These are phyloP conservation scores for Atrichornis clamosus DNA, from an alignment of 2,113 vertebrate species.

Conservation along the genomic window DNA sequence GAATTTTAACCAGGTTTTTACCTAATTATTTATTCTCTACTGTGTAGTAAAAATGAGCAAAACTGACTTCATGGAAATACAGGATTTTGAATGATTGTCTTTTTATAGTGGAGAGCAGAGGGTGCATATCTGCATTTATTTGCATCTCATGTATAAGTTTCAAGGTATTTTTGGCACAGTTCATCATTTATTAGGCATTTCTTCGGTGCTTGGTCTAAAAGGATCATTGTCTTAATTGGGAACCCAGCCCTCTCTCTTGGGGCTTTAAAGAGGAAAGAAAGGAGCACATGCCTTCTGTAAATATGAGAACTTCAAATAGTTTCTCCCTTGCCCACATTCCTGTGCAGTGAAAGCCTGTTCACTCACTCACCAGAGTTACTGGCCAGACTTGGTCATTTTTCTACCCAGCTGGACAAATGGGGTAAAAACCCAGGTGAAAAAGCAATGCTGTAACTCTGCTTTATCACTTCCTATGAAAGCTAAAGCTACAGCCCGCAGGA, in stretches of 20 bases:
- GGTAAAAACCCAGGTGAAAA: conserved; percentile 42
- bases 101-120: not conserved
- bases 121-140: not conserved
- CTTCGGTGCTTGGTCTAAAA: not conserved
- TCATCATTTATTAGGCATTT: not conserved
- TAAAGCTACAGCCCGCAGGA: not conserved
- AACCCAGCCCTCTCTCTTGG: not conserved
- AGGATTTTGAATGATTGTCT: not conserved
- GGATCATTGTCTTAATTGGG: not conserved
- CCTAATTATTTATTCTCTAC: conserved; percentile 16
- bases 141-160: not conserved
- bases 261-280: not conserved
- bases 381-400: conserved; percentile 27
- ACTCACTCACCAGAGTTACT: not conserved
- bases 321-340: not conserved
- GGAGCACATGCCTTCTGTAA: not conserved
- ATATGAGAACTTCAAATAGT: not conserved
- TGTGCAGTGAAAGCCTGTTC: not conserved
- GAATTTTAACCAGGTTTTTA: conserved; percentile 37
- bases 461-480: conserved; percentile 24
- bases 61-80: not conserved
- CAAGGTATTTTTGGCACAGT: not conserved
- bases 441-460: conserved; percentile 34
- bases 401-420: conserved; percentile 31
- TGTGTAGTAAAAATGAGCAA: not conserved